These are phyloP conservation scores for Diuraphis noxia DNA, from an alignment of 1,140 invertebrate species.

Conservation along the genomic window DNA sequence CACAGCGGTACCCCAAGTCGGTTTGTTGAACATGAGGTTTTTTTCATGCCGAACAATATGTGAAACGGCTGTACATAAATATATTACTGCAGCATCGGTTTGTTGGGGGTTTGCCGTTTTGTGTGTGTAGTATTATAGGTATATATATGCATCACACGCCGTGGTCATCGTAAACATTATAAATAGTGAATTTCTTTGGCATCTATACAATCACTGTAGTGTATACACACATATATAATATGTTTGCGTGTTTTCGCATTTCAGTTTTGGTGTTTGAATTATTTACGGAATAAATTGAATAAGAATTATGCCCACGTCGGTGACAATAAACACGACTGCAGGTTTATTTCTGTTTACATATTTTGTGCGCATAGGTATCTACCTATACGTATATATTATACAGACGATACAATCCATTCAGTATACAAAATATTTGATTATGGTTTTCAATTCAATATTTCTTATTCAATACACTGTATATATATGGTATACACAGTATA, in stretches of 20 bases:
- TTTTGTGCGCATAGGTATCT: not conserved
- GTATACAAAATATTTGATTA: not conserved
- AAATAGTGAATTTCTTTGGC: not conserved
- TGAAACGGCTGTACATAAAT: not conserved
- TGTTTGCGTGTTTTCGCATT: not conserved
- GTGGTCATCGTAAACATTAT: conserved; percentile 7
- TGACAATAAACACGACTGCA: not conserved
- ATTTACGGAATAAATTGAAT: not conserved
- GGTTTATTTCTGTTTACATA: not conserved
- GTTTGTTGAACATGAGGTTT: conserved; percentile 50
- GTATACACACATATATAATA: not conserved
- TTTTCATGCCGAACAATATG: conserved; percentile 38
- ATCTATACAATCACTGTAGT: not conserved
- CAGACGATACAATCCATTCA: not conserved
- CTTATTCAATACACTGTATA: not conserved
- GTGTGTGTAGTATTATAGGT: not conserved
- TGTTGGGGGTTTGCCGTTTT: not conserved
- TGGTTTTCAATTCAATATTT: not conserved
- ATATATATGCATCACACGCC: not conserved
- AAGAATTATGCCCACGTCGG: not conserved
- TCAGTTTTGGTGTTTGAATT: not conserved
- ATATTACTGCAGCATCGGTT: not conserved
- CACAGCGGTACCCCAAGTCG: conserved; percentile 50
- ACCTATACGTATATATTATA: not conserved
- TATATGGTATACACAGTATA: not conserved